phyloP scores from a whole-genome alignment of 2,888 invertebrate genomes.

The Mimas tiliae region DNA sequence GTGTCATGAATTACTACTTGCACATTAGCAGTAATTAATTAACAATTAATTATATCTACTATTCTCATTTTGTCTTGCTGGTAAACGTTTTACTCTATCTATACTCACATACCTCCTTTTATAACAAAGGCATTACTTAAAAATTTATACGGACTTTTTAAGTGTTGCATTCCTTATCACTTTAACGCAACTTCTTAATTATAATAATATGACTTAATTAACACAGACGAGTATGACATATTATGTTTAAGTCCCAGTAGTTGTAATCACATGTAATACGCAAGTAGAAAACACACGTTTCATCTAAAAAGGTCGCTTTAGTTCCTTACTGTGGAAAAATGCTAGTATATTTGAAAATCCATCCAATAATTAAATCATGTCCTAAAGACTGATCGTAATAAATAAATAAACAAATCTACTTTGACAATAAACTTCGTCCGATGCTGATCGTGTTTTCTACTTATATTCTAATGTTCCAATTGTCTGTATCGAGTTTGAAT shows the following conservation, averaged over 20 bases:
- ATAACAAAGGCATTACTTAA: slow-evolving; percentile 36
- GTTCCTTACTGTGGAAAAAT: background rate
- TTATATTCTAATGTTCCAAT: slow-evolving; percentile 21
- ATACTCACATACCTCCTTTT: slow-evolving; percentile 30
- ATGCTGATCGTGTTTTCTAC: slow-evolving; percentile 16
- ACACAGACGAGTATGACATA: background rate
- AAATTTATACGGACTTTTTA: slow-evolving; percentile 32
- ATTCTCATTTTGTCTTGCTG: slow-evolving; percentile 2
- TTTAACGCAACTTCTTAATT: background rate
- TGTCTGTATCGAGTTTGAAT: background rate
- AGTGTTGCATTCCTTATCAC: slow-evolving; percentile 37
- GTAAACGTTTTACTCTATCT: slow-evolving; percentile 34
- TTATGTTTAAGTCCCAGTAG: background rate
- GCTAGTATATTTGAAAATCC: slow-evolving; percentile 41
- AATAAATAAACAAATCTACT: slow-evolving; percentile 48
- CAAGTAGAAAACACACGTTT: slow-evolving; percentile 17
- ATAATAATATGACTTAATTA: background rate
- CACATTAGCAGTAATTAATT: background rate
- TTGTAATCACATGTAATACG: background rate
- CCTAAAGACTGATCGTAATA: slow-evolving; percentile 63
- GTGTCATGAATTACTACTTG: background rate
- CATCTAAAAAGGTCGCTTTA: background rate
- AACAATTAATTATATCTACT: background rate
- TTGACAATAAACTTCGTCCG: slow-evolving; percentile 75
- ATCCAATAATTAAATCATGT: slow-evolving; percentile 55